Evolutionary conservation across 2,888 invertebrate species (phyloP), one percentile per base, ranked within the genome.

Genomic region (Octodonta nipae): DNA sequence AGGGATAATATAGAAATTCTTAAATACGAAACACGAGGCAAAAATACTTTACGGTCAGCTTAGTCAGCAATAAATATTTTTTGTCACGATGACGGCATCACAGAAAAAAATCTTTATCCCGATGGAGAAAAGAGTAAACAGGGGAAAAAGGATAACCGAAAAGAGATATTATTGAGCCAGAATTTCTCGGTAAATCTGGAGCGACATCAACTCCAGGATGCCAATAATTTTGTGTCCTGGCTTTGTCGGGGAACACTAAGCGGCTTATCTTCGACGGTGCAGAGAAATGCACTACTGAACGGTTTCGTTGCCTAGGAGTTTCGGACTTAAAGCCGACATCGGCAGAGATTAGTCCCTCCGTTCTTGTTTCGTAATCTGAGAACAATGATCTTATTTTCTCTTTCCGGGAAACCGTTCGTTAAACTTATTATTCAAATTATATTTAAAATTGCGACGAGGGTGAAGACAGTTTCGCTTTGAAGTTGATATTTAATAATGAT

Each of bases 381-480:
- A 34, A 34, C 34, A 34, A 34, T 34, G 34, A 34, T 34, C 30
- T 34, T 26, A 26, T 33, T 34, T 30, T 30, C 16, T 15, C 12
- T 20, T 25, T 20, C 14, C 30, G 17, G 24, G 27, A 22, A 16
- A 29, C 29, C 30, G 17, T 20, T 34, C 34, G 34, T 34, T 34
- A 34, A 30, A 22, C 34, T 30, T 30, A 30, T 34, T 34, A 34
- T 34, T 34, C 34, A 34, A 30, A 30, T 26, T 29, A 22, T 34
- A 30, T 34, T 34, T 34, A 30, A 30, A 34, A 34, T 34, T 30
- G n/a, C n/a, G n/a, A n/a, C n/a, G n/a, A n/a, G n/a, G n/a, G n/a
- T n/a, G n/a, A n/a, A n/a, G n/a, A n/a, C n/a, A n/a, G n/a, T n/a
- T n/a, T n/a, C n/a, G n/a, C n/a, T n/a, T n/a, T n/a, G n/a, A n/a